Conservation (phyloP, 2,888 invertebrate species). For the Buathra laborator region DNA sequence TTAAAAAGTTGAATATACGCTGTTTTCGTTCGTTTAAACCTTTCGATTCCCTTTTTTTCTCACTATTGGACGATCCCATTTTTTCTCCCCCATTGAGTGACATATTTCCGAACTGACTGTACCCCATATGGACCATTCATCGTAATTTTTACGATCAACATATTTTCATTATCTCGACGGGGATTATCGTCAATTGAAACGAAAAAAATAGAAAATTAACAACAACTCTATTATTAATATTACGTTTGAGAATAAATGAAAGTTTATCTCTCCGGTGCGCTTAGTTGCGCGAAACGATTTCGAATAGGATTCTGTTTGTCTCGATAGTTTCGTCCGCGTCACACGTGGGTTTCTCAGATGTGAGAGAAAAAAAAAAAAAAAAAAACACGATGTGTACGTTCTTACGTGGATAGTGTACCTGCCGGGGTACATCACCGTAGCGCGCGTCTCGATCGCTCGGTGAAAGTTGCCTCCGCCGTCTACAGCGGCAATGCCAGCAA, state of each 20-base stretch:
- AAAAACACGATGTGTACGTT: constrained; percentile 10
- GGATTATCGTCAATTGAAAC: neutral
- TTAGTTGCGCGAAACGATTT: constrained; percentile 5
- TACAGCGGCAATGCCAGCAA: neutral
- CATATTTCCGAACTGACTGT: no score
- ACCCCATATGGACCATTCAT: no score
- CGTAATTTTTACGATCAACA: neutral
- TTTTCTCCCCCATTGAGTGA: no score
- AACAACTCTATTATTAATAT: neutral
- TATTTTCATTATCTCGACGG: neutral
- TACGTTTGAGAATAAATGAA: constrained; percentile 1
- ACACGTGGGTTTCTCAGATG: neutral
- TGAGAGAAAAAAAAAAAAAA: neutral
- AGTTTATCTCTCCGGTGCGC: neutral
- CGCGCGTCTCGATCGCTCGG: constrained; percentile 35
- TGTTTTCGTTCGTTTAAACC: no score
- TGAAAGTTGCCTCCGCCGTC: constrained; percentile 50
- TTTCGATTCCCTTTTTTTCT: no score
- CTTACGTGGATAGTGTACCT: constrained; percentile 8
- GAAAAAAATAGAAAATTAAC: neutral
- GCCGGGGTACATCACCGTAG: constrained; percentile 13
- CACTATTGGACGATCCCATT: no score
- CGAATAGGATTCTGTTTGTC: constrained; percentile 10
- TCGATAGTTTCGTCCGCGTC: neutral
- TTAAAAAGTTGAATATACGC: no score